phyloP scores from a whole-genome alignment of 2,888 invertebrate species.

The Metallyticus violacea region DNA sequence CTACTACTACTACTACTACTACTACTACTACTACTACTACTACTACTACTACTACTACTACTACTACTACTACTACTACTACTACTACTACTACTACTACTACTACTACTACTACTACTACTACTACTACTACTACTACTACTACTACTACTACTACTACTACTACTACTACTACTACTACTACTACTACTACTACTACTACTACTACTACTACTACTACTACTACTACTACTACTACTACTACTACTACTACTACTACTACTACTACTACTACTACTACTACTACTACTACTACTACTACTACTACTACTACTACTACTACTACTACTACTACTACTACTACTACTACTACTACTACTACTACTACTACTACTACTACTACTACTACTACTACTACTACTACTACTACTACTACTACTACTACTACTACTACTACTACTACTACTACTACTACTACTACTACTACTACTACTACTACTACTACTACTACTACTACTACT shows the following conservation, averaged over 20 bases:
- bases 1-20: background rate
- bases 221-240: background rate
- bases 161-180: background rate
- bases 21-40: background rate
- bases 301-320: background rate
- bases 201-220: background rate
- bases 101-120: background rate
- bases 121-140: background rate
- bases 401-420: background rate
- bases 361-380: background rate
- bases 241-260: background rate
- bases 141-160: background rate
- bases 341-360: background rate
- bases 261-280: background rate
- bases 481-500: background rate
- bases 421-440: background rate
- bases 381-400: background rate
- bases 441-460: background rate
- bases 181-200: background rate
- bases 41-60: background rate
- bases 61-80: background rate
- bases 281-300: background rate
- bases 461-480: background rate
- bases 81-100: background rate
- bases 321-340: background rate